Base-by-base conservation (phyloP, 2,113 vertebrate genomes). In the Hirundichthys speculiger region DNA sequence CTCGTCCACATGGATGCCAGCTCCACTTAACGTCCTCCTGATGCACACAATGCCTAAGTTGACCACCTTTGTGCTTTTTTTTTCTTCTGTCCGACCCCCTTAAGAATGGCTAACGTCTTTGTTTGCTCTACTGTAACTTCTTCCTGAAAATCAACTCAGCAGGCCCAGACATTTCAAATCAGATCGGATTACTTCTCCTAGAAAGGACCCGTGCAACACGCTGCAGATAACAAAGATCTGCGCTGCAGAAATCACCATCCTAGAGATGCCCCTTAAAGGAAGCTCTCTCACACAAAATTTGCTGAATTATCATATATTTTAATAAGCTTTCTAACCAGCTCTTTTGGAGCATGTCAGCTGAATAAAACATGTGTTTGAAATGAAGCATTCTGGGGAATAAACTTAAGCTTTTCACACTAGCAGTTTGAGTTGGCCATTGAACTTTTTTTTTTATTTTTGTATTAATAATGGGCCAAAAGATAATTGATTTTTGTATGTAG, bases 401-500 rank as follows among this genome's bases (percentile, higher is more conserved):
- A 10, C 30, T 19, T 16, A 34, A 4, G 15, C 5, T 30, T 19
- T 19, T 45, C 43, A 34, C 30, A 34, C 11, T 34, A 10, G 30
- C 50, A 65, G 66, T 73, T 55, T 60, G 70, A 72, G 46, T 69
- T 67, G 68, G 74, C 63, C 50, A 22, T 52, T 39, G 30, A 10
- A 34, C 7, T 34, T 34, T 34, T 27, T 8, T 27, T 27, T 7
- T 20, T 41, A 69, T 73, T 78, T 73, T 69, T 59, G 73, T 51
- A 63, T 75, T 75, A 64, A 76, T 63, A 74, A 74, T 19, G 59
- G 56, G 71, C 81, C 85, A 86, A 70, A 65, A 69, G 61, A 52
- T 69, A 62, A 82, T 76, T 69, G 73, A 82, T 84, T 79, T n/a
- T 67, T 60, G 56, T 75, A 72, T 78, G 51, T 57, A 59, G 76